phyloP scores from a whole-genome alignment of 2,113 vertebrate species.

The Ardeotis arabs region DNA sequence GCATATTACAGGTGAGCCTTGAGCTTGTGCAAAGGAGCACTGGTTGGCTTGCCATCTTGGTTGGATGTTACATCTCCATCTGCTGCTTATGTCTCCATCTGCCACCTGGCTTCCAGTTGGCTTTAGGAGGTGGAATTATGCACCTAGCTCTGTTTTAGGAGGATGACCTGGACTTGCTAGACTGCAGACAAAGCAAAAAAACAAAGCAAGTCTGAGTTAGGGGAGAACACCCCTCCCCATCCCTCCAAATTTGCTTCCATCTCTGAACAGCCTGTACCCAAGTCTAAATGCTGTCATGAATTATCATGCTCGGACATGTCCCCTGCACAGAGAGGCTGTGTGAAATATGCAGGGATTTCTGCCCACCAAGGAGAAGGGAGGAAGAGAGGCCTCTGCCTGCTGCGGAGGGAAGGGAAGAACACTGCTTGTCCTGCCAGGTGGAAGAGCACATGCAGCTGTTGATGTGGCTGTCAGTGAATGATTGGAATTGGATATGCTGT shows the following conservation, averaged over 20 bases:
- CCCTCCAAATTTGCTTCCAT: background rate
- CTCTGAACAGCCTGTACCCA: background rate
- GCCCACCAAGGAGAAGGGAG: background rate
- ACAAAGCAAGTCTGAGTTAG: background rate
- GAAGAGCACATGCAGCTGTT: background rate
- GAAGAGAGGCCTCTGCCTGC: background rate
- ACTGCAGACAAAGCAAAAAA: background rate
- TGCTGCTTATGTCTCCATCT: background rate
- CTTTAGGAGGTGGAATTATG: background rate
- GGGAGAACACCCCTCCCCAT: background rate
- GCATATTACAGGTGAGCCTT: constrained; percentile 77
- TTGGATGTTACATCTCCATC: background rate
- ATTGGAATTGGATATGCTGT: background rate
- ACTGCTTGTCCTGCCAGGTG: background rate
- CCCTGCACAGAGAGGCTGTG: background rate
- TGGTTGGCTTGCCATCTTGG: background rate
- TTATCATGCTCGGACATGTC: background rate
- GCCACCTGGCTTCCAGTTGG: background rate
- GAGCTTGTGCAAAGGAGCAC: background rate
- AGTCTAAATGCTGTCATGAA: background rate
- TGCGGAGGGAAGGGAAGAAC: background rate
- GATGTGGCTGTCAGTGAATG: background rate
- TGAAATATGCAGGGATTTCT: background rate
- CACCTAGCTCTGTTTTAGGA: background rate
- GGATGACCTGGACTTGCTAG: background rate